Base-by-base conservation (phyloP, 2,888 invertebrate species). In the Phortica magna region DNA sequence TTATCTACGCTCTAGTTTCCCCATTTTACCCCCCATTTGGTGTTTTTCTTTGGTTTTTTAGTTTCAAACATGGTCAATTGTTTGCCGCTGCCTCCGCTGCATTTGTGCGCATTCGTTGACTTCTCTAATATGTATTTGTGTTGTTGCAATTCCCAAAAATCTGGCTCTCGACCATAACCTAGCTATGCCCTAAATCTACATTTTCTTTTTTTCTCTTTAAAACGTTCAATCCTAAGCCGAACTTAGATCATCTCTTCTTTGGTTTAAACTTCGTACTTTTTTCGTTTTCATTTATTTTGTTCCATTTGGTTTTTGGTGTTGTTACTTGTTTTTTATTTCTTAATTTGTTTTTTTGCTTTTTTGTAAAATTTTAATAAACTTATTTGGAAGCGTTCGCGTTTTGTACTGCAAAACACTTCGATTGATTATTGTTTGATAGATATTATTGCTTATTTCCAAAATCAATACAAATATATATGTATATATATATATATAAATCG, bases 371-470 rank as follows among this genome's bases (percentile, higher is more conserved):
- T 80, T 87, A 88, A 87, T 87, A 88, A 86, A 86, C 85, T 87
- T 86, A 82, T 59, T 59, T 59, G 57, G 10, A 17, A 19, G 57
- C 48, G 9, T 48, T 12, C 48, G 57, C 19, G 17, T 31, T 31
- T 31, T 31, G 31, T 31, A 31, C 31, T 14, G 57, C 19, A 7
- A 7, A 59, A 59, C 57, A 48, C 48, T 48, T n/a, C 57, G 19
- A 59, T 88, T 64, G 73, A 64, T 83, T 73, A 67, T 76, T 76
- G 80, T 83, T 88, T 82, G 85, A 81, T 87, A 88, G 87, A 85
- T 82, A 81, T 89, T 89, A 90, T 89, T 90, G 89, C 89, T 90
- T 89, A 86, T 88, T 59, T 83, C 83, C 86, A 86, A 87, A 90
- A 89, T 88, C 90, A 89, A 88, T 89, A 89, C 87, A 90, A 89